Percentiles rank a stretch among this genome's conserved stretches.
Conservation (phyloP, 1,140 invertebrate species). For the Caerostris darwini region DNA sequence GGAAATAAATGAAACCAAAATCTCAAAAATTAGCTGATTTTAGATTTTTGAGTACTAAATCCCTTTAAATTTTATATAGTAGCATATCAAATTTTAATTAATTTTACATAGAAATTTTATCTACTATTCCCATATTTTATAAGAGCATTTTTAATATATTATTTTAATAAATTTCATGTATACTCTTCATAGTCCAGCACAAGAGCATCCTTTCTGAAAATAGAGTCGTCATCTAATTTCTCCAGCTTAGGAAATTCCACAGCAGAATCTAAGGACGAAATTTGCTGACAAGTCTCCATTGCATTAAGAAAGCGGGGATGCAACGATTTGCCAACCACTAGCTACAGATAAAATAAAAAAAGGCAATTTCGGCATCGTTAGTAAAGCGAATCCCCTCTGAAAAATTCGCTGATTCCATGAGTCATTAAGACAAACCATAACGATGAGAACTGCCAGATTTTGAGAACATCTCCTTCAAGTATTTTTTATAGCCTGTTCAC, state of each 20-base stretch:
- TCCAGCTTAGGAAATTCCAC: constrained; percentile 27
- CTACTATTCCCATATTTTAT: too few species aligned
- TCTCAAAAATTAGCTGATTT: too few species aligned
- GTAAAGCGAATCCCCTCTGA: constrained; percentile 55
- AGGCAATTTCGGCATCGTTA: constrained; percentile 58
- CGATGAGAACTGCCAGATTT: constrained; percentile 25
- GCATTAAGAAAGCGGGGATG: constrained; percentile 58
- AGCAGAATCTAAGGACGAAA: constrained; percentile 17
- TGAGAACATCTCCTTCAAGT: background rate
- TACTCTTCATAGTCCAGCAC: background rate
- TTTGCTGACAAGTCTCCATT: constrained; percentile 62
- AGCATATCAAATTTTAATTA: background rate
- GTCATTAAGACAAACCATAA: constrained; percentile 57
- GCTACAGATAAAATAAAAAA: constrained; percentile 44
- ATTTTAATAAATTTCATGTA: background rate
- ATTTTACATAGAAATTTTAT: too few species aligned
- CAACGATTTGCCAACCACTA: constrained; percentile 56
- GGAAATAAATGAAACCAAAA: too few species aligned
- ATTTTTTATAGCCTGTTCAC: background rate
- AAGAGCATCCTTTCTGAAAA: background rate
- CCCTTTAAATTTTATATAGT: background rate
- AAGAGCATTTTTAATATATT: too few species aligned
- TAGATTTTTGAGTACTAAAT: too few species aligned
- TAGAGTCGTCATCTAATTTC: constrained; percentile 8
- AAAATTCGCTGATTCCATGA: constrained; percentile 65